Evolutionary conservation across 2,888 invertebrate genomes (phyloP), one percentile per base, ranked within the genome.

Genomic region (Erebia ligea): DNA sequence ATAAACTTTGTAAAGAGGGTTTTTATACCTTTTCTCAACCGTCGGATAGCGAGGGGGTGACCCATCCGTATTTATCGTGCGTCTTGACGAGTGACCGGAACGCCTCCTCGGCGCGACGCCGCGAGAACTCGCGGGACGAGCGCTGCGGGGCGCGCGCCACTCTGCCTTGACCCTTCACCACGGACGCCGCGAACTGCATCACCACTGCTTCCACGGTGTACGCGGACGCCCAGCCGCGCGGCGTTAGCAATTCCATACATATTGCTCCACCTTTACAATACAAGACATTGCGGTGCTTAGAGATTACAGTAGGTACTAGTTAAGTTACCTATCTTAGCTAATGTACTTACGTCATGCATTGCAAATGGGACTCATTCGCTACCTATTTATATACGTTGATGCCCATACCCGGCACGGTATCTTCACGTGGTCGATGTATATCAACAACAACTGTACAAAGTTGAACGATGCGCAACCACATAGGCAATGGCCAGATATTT

Each of bases 41-140:
- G 87, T 98, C 98, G 61, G 97, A 95, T 74, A 97, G 94, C 17
- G 97, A 96, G 40, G 97, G 97, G 40, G 98, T 98, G 64, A 98
- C 97, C 98, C 98, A 98, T 68, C 98, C 98, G 84, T 97, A 98
- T 84, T 98, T 98, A 84, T 98, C 97, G 84, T 98, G 98, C 10
- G 97, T 98, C 88, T 97, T 97, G 71, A 98, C 97, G 77, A 98
- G 94, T 70, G 97, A 97, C 78, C 97, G 94, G 90, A 98, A 98
- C 42, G 98, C 97, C 82, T 97, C 97, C 86, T 98, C 98, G n/a
- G 98, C 98, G 67, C 97, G 95, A 76, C 97, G 95, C 76, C 90
- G 94, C 78, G 94, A 96, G 87, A 97, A 97, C 85, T 97, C 96
- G 83, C 97, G 96, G 82, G 96, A 95, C 78, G 95, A 95, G 83